Base-by-base conservation (phyloP, 2,888 invertebrate species). In the Tromatobia lineatoria region DNA sequence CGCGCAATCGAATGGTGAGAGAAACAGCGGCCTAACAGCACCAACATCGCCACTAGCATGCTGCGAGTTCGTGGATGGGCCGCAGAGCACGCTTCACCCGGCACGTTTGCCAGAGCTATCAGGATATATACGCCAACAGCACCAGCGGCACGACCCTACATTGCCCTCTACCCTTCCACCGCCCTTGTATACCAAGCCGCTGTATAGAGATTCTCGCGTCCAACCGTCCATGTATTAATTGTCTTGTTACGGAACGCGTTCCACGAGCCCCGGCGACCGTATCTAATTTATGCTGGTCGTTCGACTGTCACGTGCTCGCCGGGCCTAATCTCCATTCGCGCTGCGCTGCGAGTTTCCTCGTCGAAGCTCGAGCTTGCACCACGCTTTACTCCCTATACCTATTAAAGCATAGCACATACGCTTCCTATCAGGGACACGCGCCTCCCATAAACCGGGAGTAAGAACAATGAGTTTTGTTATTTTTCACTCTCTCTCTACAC, bases 221-320 rank as follows among this genome's bases (percentile, higher is more conserved):
- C 82, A 86, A 89, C 89, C 87, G 88, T 88, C 89, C 90, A 85
- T 89, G 91, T 91, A 91, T 91, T 91, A 91, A 91, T 91, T 91
- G 91, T 91, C 91, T 91, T 90, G 91, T 91, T 91, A 90, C 88
- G 88, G 87, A 86, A 88, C 88, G 88, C 89, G 90, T 90, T 90
- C 89, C 88, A 81, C 80, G 66, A 73, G 57, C 66, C 54, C 47
- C 70, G 75, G 29, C 47, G 50, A 57, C 38, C 81, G 78, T 82
- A 71, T 85, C 85, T 81, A 85, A 84, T 84, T 85, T 85, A 87
- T 87, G 84, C 80, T 80, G 78, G 82, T 73, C 81, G 80, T 85
- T 85, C 85, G 86, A 87, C 83, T 85, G 83, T 84, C 85, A 82
- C 85, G 85, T 83, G 77, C 84, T 80, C 80, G 77, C 82, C 75